These are phyloP conservation scores for Melanotaenia trifasciata DNA, from an alignment of 2,797 vertebrate species.

Conservation along the genomic window DNA sequence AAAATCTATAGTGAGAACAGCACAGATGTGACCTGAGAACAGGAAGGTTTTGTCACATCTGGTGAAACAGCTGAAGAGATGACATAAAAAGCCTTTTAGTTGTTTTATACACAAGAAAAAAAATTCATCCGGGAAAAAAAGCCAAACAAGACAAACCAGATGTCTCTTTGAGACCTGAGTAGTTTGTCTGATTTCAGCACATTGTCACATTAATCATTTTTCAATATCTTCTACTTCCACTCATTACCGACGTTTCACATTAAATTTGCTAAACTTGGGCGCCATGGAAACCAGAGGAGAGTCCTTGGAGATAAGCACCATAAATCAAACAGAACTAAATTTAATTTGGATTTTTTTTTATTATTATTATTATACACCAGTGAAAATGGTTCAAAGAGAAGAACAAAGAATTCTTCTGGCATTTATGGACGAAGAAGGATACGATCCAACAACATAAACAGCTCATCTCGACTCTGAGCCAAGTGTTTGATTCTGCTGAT, in stretches of 20 bases:
- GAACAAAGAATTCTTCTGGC: background rate
- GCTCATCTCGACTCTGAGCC: background rate
- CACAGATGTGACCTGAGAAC: constrained; percentile 39
- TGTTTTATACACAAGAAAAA: background rate
- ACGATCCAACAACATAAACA: background rate
- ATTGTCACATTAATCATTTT: constrained; percentile 63
- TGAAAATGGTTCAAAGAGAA: constrained; percentile 22
- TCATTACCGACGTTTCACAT: constrained; percentile 37
- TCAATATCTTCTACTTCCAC: constrained; percentile 56
- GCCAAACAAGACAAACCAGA: background rate
- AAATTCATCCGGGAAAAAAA: constrained; percentile 2
- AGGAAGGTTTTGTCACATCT: constrained; percentile 39
- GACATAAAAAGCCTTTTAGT: constrained; percentile 7
- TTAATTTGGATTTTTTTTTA: constrained; percentile 20
- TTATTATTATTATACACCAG: background rate
- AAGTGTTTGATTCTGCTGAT: background rate
- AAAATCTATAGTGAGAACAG: constrained; percentile 35
- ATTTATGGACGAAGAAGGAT: background rate
- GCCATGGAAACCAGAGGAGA: constrained; percentile 60
- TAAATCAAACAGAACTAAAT: constrained; percentile 70
- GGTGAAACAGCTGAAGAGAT: constrained; percentile 22
- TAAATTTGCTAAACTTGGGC: constrained; percentile 34
- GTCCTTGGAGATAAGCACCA: constrained; percentile 9
- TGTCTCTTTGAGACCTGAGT: constrained; percentile 6
- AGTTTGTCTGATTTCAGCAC: constrained; percentile 11